Evolutionary conservation across 2,113 vertebrate species (phyloP).

Genomic region (Gracilinanus agilis): DNA sequence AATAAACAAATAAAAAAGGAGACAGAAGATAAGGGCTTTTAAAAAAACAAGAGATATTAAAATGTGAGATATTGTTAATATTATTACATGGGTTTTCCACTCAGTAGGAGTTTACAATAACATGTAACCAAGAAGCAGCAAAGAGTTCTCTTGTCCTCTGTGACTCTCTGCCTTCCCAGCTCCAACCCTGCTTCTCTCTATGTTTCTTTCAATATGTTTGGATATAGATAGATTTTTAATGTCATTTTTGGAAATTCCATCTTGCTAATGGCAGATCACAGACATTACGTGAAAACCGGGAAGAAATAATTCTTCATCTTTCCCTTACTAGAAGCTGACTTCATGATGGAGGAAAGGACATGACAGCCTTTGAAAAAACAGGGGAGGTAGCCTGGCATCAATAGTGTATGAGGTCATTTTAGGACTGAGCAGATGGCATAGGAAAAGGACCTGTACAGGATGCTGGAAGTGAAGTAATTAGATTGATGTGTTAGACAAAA

Average conservation of each 20-base stretch:
- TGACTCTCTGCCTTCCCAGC: not conserved
- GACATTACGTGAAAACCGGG: not conserved
- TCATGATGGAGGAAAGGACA: slow-evolving; percentile 22
- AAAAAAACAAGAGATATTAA: not conserved
- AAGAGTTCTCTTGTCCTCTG: not conserved
- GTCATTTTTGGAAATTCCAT: not conserved
- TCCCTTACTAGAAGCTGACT: not conserved
- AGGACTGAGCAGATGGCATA: slow-evolving; percentile 16
- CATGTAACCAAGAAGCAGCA: not conserved
- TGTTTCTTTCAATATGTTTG: not conserved
- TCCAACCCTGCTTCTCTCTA: not conserved
- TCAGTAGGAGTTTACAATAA: not conserved
- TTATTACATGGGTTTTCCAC: not conserved
- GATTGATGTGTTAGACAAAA: not conserved
- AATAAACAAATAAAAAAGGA: too few relatives aligned
- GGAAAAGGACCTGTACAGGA: not conserved
- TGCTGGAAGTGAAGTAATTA: not conserved
- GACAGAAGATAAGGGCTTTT: too few relatives aligned
- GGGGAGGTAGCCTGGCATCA: not conserved
- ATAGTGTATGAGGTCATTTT: not conserved
- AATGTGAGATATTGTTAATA: not conserved
- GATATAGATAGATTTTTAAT: not conserved
- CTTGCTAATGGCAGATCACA: not conserved
- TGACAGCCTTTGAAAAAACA: not conserved
- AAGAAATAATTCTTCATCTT: not conserved